Evolutionary conservation across 2,888 invertebrate genomes (phyloP), one percentile per base, ranked within the genome.

Genomic region (Acronicta leporina): DNA sequence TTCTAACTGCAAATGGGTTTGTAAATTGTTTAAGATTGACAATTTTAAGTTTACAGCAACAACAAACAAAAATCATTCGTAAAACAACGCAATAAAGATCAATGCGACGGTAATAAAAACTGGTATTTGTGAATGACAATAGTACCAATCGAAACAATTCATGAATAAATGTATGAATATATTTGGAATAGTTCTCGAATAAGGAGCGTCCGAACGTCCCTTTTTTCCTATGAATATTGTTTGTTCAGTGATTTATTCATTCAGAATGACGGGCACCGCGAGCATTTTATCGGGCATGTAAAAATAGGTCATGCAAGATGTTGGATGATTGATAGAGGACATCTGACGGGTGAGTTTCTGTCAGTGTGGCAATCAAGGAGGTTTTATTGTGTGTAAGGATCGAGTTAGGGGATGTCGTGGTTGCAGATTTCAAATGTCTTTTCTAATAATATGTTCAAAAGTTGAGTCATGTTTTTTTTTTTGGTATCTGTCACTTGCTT

Each of bases 161-260:
- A 80, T 81, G 78, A 80, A 81, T 81, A 77, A 66, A 81, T 81
- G 79, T 75, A 81, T 81, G 81, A 80, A 80, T 73, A 77, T 77
- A 68, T 79, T 75, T 75, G 16, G 68, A 81, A 82, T 75, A 73
- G 75, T 80, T 74, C 61, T 68, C 47, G 51, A 44, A 62, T 52
- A 65, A 61, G 69, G 56, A 61, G 48, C 64, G 71, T 66, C 75
- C 71, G 73, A 78, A 71, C 66, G 73, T 63, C 43, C 20, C 66
- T 79, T 80, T 75, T 77, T 69, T 66, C 59, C 45, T 61, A 74
- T 79, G 81, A 81, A 81, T 81, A 77, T 79, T 77, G 74, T 81
- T 80, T 77, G 63, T 15, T 63, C 73, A 78, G 67, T 77, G 81
- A 79, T 79, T 74, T 79, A 80, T 75, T 69, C 42, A 25, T 43